Conservation (phyloP, 2,797 vertebrate genomes). For the Paguma larvata region DNA sequence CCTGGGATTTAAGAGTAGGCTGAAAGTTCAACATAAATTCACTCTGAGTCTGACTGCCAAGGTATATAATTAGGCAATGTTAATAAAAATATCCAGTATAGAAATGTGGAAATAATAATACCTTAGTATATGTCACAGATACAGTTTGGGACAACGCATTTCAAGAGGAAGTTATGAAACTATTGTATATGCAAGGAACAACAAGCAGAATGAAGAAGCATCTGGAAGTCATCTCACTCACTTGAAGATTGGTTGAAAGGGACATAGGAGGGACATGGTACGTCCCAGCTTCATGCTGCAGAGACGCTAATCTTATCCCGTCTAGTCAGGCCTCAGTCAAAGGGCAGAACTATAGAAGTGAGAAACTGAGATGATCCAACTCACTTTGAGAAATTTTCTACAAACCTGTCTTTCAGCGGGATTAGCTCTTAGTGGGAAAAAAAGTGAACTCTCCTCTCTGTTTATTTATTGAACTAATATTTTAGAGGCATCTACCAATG, state of each 20-base stretch:
- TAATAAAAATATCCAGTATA: background rate
- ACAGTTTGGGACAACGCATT: background rate
- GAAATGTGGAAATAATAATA: background rate
- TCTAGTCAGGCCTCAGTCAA: background rate
- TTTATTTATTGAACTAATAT: background rate
- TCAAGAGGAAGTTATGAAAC: background rate
- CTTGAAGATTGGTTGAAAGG: background rate
- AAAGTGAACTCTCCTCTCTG: background rate
- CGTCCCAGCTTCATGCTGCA: background rate
- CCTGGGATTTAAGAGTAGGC: background rate
- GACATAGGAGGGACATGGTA: background rate
- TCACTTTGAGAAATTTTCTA: background rate
- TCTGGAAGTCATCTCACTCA: background rate
- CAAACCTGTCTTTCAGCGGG: background rate
- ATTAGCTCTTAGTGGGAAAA: background rate
- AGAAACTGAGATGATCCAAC: background rate
- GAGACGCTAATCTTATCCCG: background rate
- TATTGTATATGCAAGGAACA: background rate
- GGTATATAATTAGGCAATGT: background rate
- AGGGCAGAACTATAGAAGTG: background rate
- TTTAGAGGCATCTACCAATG: background rate
- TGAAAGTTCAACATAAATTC: conserved; percentile 62
- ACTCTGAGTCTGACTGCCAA: background rate
- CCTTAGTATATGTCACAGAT: background rate
- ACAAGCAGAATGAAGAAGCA: background rate